Percentiles rank a stretch among this genome's conserved stretches.
Conservation (phyloP, 2,113 vertebrate genomes). For the Cyanistes caeruleus region DNA sequence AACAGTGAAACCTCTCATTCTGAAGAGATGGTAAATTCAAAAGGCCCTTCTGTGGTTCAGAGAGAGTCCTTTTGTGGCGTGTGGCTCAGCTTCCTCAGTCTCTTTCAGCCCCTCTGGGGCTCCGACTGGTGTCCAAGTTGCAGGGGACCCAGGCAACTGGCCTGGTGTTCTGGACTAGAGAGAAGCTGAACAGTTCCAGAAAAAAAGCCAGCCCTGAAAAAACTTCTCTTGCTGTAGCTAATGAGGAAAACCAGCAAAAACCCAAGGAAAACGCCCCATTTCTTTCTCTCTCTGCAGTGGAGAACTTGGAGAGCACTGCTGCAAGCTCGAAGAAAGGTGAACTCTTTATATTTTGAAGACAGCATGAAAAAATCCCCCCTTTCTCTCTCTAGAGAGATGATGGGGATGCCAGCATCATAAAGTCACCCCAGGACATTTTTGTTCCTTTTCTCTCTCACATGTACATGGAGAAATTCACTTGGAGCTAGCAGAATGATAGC, state of each 20-base stretch:
- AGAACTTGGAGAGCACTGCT: background rate
- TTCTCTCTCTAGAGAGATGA: fast-evolving
- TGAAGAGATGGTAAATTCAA: background rate
- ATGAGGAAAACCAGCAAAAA: background rate
- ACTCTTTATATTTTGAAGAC: background rate
- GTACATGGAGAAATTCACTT: background rate
- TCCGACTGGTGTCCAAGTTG: background rate
- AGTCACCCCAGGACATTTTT: background rate
- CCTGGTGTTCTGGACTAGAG: background rate
- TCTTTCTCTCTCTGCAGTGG: background rate
- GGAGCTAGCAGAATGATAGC: background rate
- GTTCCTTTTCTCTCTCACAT: background rate
- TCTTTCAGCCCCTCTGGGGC: background rate
- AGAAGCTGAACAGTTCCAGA: background rate
- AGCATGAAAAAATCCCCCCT: fast-evolving
- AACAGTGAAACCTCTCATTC: background rate
- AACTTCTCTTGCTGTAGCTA: background rate
- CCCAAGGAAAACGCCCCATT: background rate
- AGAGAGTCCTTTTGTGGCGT: background rate
- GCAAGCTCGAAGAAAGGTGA: fast-evolving
- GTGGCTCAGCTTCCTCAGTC: background rate
- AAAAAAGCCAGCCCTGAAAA: background rate
- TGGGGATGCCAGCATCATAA: background rate
- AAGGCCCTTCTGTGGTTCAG: background rate
- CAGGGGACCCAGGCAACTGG: fast-evolving